Evolutionary conservation across 1,140 invertebrate species (phyloP), one percentile per base, ranked within the genome.

Genomic region (Streblospio benedicti): DNA sequence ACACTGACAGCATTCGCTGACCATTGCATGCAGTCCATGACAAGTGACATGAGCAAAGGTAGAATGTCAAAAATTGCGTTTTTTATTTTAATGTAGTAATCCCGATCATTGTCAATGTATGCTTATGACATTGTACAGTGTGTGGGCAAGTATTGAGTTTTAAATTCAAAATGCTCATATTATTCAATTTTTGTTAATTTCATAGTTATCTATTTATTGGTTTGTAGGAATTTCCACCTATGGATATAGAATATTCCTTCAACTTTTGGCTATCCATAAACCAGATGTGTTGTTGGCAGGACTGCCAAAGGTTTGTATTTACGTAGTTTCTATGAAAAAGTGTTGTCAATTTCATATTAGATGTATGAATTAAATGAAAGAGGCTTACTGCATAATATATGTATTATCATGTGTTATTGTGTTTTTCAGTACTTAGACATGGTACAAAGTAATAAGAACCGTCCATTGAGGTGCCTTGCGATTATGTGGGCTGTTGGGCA

Each of bases 401-500:
- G n/a, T n/a, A n/a, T n/a, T n/a, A 50, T 20, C 4, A 61, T 20
- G n/a, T 14, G 44, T 52, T 45, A 23, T 59, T 59, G 60, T 51
- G 52, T 14, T 50, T 67, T 58, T 12, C 64, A 75, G 73, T 72
- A 71, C 52, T 59, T 70, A 65, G 71, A 73, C 30, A 47, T 74
- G 59, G 49, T 75, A 47, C 70, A 69, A 54, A 67, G 56, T 9
- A 66, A 89, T 73, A 86, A 89, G 68, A 91, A 90, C 71, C 80
- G 87, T 43, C 85, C 86, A 59, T 81, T 83, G 18, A 85, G 90
- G 65, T 87, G 88, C 25, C 72, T 89, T 33, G 85, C 87, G 2
- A 77, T 91, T 12, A 71, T 91, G 0, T 91, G 89, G 89, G 85
- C 83, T 6, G 77, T 90, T 50, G 86, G 86, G 0, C 88, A 91